These are phyloP conservation scores for Autographa gamma DNA, from an alignment of 2,888 invertebrate genomes.

Conservation along the genomic window DNA sequence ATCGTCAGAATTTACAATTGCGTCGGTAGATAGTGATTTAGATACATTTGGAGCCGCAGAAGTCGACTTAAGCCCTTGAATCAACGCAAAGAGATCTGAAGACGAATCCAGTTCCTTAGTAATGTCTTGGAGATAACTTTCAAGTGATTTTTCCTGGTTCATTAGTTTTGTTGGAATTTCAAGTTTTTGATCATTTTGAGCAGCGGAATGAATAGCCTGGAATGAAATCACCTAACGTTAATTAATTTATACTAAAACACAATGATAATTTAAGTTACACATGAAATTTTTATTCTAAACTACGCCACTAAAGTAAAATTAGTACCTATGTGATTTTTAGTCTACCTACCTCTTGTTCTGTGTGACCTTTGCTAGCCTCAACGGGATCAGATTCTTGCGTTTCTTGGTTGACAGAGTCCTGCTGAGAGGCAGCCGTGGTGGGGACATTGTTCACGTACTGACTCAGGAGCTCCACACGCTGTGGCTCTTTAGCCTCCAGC, in stretches of 20 bases:
- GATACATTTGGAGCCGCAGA: slow-evolving; percentile 58
- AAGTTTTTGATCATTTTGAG: slow-evolving; percentile 90
- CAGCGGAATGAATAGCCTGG: slow-evolving; percentile 92
- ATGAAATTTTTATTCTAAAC: too few species aligned
- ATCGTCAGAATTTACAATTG: slow-evolving; percentile 69
- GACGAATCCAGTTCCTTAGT: slow-evolving; percentile 75
- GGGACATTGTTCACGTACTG: neutral
- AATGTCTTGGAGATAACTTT: slow-evolving; percentile 53
- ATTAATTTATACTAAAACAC: neutral
- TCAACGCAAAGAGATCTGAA: slow-evolving; percentile 77
- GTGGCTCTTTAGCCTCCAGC: neutral
- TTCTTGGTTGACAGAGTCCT: neutral
- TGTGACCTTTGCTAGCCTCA: slow-evolving; percentile 90
- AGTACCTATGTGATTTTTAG: neutral
- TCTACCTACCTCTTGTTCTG: slow-evolving; percentile 92
- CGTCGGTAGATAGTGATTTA: slow-evolving; percentile 57
- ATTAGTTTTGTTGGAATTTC: slow-evolving; percentile 76
- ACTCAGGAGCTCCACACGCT: neutral
- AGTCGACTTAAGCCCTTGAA: slow-evolving; percentile 77
- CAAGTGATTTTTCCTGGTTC: slow-evolving; percentile 16
- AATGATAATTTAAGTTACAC: too few species aligned
- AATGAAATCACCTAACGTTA: slow-evolving; percentile 7
- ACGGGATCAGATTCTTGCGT: slow-evolving; percentile 47
- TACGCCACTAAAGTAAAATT: neutral
- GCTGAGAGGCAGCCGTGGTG: neutral